Base-by-base conservation (phyloP, 1,140 invertebrate species). In the Zaprionus kolodkinae region DNA sequence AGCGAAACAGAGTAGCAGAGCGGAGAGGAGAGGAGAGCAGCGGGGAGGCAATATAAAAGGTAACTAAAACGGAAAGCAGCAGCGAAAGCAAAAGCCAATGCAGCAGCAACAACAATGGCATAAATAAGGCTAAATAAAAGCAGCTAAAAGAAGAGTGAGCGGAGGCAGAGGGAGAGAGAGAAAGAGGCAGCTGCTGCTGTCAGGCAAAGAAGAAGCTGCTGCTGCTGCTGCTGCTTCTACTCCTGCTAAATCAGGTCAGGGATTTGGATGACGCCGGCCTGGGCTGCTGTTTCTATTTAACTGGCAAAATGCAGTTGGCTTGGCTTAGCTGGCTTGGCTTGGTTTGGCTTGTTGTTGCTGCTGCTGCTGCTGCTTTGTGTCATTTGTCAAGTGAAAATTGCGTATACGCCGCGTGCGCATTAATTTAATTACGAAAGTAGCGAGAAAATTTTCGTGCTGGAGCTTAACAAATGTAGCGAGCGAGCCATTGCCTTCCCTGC, bases 221-320 rank as follows among this genome's bases (percentile, higher is more conserved):
- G 60, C 50, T 40, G 60, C 50, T 40, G 69, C 61, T 72, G 61
- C 52, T 57, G 60, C 50, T 40, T 25, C 27, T 30, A 6, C 27
- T 30, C 27, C 63, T 71, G 60, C 45, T 75, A 89, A 88, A 88
- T 89, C 84, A 88, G 84, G 84, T 88, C 84, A 88, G 84, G 84
- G 84, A 88, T 88, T 88, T 88, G 73, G 27, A 30, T 30, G 70
- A 64, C 67, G 77, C 59, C 57, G 25, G 57, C 63, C 61, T 40
- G 43, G 50, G 69, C 43, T 55, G 35, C 63, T 35, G 33, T 35
- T 35, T 35, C 33, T 45, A 45, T 15, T 45, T 45, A 45, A 45
- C 40, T 9, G 40, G 13, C 27, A 30, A 45, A 45, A 45, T 45
- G 40, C n/a, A 45, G 40, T 3, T 9, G 9, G 38, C 27, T 40